phyloP scores from a whole-genome alignment of 64 coral and sea anemone species.

The Stichodactyla mertensii region DNA sequence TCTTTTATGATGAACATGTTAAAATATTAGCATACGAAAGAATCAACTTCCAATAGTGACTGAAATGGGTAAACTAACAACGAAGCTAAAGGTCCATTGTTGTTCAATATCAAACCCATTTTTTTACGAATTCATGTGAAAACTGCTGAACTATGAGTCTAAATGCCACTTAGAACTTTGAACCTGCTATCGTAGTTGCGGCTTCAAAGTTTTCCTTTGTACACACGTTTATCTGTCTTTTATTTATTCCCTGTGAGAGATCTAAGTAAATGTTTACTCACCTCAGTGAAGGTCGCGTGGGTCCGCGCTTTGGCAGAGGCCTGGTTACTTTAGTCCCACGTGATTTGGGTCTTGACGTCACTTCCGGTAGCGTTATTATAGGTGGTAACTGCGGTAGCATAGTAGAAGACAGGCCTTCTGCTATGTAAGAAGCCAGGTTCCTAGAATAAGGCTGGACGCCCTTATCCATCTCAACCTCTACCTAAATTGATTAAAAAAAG shows the following conservation, averaged over 20 bases:
- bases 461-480: not conserved
- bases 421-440: slow-evolving; percentile 13
- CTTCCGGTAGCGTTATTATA: slow-evolving; percentile 32
- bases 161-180: too few species aligned
- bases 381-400: slow-evolving; percentile 62
- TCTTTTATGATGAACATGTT: too few species aligned
- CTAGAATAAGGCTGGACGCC: not conserved
- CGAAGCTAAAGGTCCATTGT: too few species aligned
- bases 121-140: too few species aligned
- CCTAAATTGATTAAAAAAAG: not conserved
- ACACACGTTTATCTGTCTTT: too few species aligned
- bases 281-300: slow-evolving; percentile 68
- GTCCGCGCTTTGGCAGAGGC: slow-evolving; percentile 22
- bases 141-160: too few species aligned
- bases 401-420: slow-evolving; percentile 45
- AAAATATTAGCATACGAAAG: too few species aligned
- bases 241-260: not conserved
- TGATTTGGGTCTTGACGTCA: slow-evolving; percentile 38
- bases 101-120: too few species aligned
- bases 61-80: too few species aligned
- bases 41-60: too few species aligned
- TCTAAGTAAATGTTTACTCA: slow-evolving; percentile 1
- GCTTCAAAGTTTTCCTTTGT: too few species aligned
- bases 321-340: slow-evolving; percentile 22
- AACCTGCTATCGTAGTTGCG: too few species aligned